These are phyloP conservation scores for Falco berigora DNA, from an alignment of 2,797 vertebrate species.

Conservation along the genomic window DNA sequence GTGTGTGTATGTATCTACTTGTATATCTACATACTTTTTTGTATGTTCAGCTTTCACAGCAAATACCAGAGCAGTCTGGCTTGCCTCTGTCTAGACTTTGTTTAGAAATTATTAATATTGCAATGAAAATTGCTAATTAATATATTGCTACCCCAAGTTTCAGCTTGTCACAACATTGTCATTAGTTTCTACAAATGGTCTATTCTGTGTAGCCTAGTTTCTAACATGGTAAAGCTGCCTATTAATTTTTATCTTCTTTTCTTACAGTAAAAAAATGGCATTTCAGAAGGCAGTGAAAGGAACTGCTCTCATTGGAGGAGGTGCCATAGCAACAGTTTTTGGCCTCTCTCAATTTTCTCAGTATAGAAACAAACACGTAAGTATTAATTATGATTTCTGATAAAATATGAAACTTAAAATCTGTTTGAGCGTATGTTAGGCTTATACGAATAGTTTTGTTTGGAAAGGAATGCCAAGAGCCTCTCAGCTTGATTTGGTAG, in stretches of 20 bases:
- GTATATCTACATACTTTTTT: not conserved
- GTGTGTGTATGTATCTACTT: accelerated
- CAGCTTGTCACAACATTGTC: not conserved
- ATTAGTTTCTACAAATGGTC: not conserved
- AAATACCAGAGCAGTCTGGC: not conserved
- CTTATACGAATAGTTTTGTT: not conserved
- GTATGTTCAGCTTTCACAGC: not conserved
- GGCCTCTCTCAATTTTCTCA: slow-evolving; percentile 87
- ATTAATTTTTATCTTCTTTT: slow-evolving; percentile 53
- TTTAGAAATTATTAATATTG: slow-evolving; percentile 3
- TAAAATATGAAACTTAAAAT: slow-evolving; percentile 48
- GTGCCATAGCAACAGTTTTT: slow-evolving; percentile 80
- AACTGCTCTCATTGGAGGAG: slow-evolving; percentile 83
- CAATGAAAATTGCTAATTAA: not conserved
- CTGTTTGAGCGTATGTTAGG: slow-evolving; percentile 36
- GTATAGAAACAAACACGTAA: slow-evolving; percentile 84
- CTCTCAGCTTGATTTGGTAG: not conserved
- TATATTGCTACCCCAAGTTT: not conserved
- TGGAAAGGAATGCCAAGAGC: not conserved
- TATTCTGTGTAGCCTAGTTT: not conserved
- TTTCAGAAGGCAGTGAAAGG: slow-evolving; percentile 87
- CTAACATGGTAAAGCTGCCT: not conserved
- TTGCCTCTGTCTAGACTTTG: slow-evolving; percentile 17
- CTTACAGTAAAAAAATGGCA: slow-evolving; percentile 81
- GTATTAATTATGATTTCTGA: slow-evolving; percentile 61